Evolutionary conservation across 2,888 invertebrate genomes (phyloP).

Genomic region (Leptura quadrifasciata): DNA sequence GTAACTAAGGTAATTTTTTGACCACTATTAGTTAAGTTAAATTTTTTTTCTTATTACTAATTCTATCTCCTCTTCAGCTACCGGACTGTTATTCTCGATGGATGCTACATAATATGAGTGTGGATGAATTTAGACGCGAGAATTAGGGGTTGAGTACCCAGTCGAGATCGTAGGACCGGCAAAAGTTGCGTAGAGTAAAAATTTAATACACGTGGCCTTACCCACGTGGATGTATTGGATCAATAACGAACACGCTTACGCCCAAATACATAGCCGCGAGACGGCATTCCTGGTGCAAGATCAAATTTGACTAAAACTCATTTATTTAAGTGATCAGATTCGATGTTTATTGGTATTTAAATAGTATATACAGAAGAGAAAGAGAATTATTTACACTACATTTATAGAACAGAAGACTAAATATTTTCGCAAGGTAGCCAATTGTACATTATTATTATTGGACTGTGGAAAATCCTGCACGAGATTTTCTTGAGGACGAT

Average conservation of each 20-base stretch:
- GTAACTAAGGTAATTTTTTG: no score
- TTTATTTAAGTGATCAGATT: constrained; percentile 4
- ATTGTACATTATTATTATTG: background rate
- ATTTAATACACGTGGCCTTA: constrained; percentile 50
- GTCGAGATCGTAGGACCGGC: constrained; percentile 2
- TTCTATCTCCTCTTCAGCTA: no score
- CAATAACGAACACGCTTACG: constrained; percentile 48
- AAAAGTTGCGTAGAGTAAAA: constrained; percentile 34
- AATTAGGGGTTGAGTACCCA: background rate
- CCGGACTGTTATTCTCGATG: no score
- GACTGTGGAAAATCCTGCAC: background rate
- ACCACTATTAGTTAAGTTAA: no score
- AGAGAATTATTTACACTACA: constrained; percentile 13
- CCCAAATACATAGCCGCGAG: constrained; percentile 27
- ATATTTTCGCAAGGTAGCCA: background rate
- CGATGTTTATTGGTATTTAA: constrained; percentile 1
- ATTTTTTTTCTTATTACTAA: no score
- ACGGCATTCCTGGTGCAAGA: background rate
- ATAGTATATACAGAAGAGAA: constrained; percentile 15
- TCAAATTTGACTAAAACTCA: background rate
- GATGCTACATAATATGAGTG: no score
- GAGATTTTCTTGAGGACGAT: background rate
- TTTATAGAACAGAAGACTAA: background rate
- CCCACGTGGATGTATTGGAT: constrained; percentile 56
- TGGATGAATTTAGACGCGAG: background rate